Base-by-base conservation (phyloP, 2,888 invertebrate species). In the Eilema caniola region DNA sequence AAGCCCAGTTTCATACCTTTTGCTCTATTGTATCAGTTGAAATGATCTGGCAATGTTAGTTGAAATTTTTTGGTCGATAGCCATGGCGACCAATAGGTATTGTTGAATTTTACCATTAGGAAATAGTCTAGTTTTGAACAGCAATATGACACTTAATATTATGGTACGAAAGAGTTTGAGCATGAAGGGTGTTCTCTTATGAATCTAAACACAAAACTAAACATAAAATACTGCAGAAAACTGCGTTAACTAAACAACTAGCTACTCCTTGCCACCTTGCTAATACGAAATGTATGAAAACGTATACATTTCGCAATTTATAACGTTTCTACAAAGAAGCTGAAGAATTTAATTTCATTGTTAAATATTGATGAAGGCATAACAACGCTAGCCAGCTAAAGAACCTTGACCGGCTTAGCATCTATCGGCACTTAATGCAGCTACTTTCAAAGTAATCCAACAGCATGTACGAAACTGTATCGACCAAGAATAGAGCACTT, bases 401-500 rank as follows among this genome's bases (percentile, higher is more conserved):
- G 24, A 63, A 20, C 64, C 69, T 59, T 64, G 41, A 64, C 59
- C 63, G n/a, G 60, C 25, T 53, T 63, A 24, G 8, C 53, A 56
- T 25, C 56, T n/a, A 59, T 59, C 25, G 20, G 28, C 56, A 24
- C 61, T 47, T 56, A 68, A 24, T 62, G 62, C 33, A 68, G 62
- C 56, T 62, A 61, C 69, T 37, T 47, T 65, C 47, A 56, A 65
- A 71, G 23, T 28, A 64, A 62, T 47, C 14, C 61, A 63, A 33
- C n/a, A 31, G 24, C 62, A 64, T 41, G 24, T 70, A 71, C 64
- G 71, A 74, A 72, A 68, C 64, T 72, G 71, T 74, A 69, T 69
- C 70, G 62, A 66, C 73, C 78, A 62, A 62, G 76, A 79, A 80
- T 83, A 82, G 76, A 75, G 20, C 74, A 74, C 78, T 82, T 76